Percentiles rank a stretch among this genome's conserved stretches.
These are phyloP conservation scores for Meteorus sp. DNA, from an alignment of 1,140 invertebrate species.

Conservation along the genomic window DNA sequence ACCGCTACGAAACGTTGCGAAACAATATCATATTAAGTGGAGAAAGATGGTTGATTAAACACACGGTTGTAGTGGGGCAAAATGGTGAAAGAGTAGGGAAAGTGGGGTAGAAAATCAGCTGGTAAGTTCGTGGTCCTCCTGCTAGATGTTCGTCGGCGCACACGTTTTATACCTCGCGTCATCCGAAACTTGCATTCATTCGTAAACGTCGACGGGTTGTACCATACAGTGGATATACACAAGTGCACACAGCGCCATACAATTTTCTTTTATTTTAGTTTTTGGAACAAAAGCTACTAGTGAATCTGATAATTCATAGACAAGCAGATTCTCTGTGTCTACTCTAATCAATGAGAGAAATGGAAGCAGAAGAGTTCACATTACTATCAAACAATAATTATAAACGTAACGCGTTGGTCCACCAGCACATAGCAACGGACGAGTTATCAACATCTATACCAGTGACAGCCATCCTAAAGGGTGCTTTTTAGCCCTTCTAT, in stretches of 20 bases:
- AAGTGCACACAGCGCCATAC: conserved; percentile 35
- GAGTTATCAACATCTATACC: conserved; percentile 30
- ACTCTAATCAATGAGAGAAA: conserved; percentile 38
- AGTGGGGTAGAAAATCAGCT: conserved; percentile 34
- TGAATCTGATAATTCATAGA: neutral
- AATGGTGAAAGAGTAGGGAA: conserved; percentile 1
- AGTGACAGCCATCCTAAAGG: conserved; percentile 14
- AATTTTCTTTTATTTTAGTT: too few relatives aligned
- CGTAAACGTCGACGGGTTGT: neutral
- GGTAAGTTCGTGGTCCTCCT: conserved; percentile 18
- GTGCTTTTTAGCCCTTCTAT: conserved; percentile 4
- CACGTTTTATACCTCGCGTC: neutral
- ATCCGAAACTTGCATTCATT: conserved; percentile 2
- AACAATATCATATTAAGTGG: neutral
- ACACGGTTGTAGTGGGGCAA: too few relatives aligned
- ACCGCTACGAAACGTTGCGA: too few relatives aligned
- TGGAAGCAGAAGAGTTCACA: conserved; percentile 46
- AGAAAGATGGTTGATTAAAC: too few relatives aligned
- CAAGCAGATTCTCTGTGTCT: neutral
- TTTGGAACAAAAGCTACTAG: neutral
- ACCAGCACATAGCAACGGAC: conserved; percentile 27
- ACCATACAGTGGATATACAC: too few relatives aligned
- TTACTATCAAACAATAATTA: conserved; percentile 10
- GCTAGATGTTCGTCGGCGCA: neutral
- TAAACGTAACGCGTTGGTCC: conserved; percentile 27